Evolutionary conservation across 1,140 invertebrate species (phyloP).

Genomic region (Eriosoma lanigerum): DNA sequence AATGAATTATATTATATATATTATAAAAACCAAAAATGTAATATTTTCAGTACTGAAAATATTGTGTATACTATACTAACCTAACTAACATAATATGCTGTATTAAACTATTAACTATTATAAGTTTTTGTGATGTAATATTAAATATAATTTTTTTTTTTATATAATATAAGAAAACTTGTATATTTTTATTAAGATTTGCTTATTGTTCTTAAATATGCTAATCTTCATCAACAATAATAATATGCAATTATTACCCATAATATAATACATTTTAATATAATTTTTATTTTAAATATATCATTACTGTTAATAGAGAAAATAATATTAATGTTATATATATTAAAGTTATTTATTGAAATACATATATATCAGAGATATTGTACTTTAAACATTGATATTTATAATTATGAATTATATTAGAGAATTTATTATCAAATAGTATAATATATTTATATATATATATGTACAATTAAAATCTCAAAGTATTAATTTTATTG

Average conservation of each 20-base stretch:
- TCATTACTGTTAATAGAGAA: not conserved
- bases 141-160: not conserved
- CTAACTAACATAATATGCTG: too few species aligned
- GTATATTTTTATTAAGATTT: not conserved
- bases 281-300: conserved; percentile 20
- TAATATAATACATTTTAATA: not conserved
- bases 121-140: too few species aligned
- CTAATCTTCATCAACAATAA: not conserved
- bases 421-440: too few species aligned
- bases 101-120: too few species aligned
- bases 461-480: not conserved
- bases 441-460: too few species aligned
- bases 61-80: too few species aligned
- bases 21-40: too few species aligned
- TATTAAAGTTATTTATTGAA: conserved; percentile 24
- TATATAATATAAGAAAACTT: not conserved
- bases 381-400: not conserved
- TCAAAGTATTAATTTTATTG: conserved; percentile 5
- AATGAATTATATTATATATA: too few species aligned
- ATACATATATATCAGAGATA: not conserved
- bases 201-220: not conserved
- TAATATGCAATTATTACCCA: not conserved
- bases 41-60: too few species aligned
- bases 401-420: too few species aligned
- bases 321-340: not conserved